Evolutionary conservation across 2,797 vertebrate genomes (phyloP), one percentile per base, ranked within the genome.

Genomic region (Monodelphis domestica): DNA sequence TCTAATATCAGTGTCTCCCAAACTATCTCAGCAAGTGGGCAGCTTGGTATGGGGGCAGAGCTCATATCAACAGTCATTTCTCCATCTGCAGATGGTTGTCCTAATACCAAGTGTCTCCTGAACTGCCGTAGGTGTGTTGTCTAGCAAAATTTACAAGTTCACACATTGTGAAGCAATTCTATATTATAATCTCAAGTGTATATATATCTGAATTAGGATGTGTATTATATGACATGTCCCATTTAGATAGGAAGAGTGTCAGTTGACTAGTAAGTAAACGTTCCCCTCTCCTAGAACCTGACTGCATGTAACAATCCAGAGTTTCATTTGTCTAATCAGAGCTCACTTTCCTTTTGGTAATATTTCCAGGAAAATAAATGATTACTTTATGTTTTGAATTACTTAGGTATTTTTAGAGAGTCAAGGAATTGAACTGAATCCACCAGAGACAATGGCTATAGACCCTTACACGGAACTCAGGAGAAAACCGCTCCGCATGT

Each of bases 331-430:
- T 53, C 30, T 53, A 15, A 45, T 29, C 2, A 52, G 12, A 53
- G 30, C 89, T 89, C 91, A 87, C 57, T 28, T 53, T 45, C 89
- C 59, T 57, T 90, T 53, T 24, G 91, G 24, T 55, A 57, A 91
- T 56, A 92, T 10, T 45, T 95, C 93, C 63, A 89, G 70, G 92
- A 89, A 90, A 45, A 88, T 12, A 51, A n/a, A 53, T 93, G 24
- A 84, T 87, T 38, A 93, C 94, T 94, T 55, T 94, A 91, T 88
- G 89, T 90, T 95, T 93, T 95, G 21, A 95, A 96, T 95, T 94
- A 94, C 88, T 54, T 96, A 99, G 99, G 98, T 98, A n/a, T 99
- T 99, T 98, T 97, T 99, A 98, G 98, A 99, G 98, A 99, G 99
- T 93, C 98, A 99, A 97, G 99, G 99, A 57, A 99, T 99, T 78